Percentiles rank a stretch among this genome's conserved stretches.
Evolutionary conservation across 2,797 vertebrate species (phyloP).

Genomic region (Muscicapa striata): DNA sequence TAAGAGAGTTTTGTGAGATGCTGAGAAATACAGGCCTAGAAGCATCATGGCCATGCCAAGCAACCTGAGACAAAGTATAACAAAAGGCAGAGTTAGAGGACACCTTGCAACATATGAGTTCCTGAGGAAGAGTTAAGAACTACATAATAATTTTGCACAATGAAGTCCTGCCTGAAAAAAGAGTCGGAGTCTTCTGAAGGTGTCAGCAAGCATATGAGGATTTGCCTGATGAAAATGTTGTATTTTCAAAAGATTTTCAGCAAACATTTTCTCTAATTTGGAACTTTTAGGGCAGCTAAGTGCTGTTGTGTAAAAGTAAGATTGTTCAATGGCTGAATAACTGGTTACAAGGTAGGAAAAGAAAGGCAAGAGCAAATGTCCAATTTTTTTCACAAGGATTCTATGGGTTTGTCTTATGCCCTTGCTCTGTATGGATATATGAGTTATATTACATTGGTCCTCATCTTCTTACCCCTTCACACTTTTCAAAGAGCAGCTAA

Average conservation of each 20-base stretch:
- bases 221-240: not conserved
- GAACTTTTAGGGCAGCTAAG: not conserved
- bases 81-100: not conserved
- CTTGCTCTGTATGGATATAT: not conserved
- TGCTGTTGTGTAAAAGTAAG: not conserved
- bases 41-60: not conserved
- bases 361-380: not conserved
- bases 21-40: not conserved
- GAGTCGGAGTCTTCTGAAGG: not conserved
- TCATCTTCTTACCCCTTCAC: not conserved
- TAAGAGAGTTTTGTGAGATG: not conserved
- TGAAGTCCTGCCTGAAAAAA: not conserved
- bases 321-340: not conserved
- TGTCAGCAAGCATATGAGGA: not conserved
- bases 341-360: not conserved
- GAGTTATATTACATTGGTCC: not conserved
- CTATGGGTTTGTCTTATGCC: fast-evolving
- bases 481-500: not conserved
- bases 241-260: not conserved
- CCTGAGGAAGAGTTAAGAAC: not conserved
- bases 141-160: not conserved
- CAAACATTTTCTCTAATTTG: not conserved
- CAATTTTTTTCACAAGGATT: not conserved
- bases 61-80: not conserved
- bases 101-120: not conserved